Base-by-base conservation (phyloP, 92 coral and sea anemone species). In the Umimayanthus chanpuru region DNA sequence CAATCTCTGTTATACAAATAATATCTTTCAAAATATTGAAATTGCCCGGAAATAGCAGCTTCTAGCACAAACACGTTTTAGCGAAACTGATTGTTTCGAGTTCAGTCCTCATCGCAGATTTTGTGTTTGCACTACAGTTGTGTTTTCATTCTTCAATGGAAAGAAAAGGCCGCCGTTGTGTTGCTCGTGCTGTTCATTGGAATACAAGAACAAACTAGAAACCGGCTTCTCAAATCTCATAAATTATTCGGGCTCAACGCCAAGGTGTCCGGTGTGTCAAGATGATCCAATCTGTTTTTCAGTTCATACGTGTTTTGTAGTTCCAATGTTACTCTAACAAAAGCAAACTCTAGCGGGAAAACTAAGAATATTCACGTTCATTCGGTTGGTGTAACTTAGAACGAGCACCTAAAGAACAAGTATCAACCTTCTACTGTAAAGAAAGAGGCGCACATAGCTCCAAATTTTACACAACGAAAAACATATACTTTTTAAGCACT, bases 201-300 rank as follows among this genome's bases (percentile, higher is more conserved):
- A 6, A 40, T 9, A 43, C 39, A 43, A 70, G 66, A 83, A 82
- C 15, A 44, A 88, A 91, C 93, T 79, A 85, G 83, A 88, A 77
- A 79, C 90, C 11, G 87, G 77, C 53, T 77, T 61, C 93, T 91
- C 93, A 91, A 89, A 81, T 61, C 93, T 91, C 93, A 91, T 91
- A 81, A 91, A 91, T 91, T 89, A 91, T 91, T 91, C 92, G 70
- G 67, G 84, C 86, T 89, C 49, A 76, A 78, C 84, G n/a, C 71
- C 71, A 16, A 80, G 71, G 70, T 73, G 87, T 84, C 79, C 91
- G 56, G 14, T 81, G 85, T 81, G 38, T 61, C 21, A 29, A 70
- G 25, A 70, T 70, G 66, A 44, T 71, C 41, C 78, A 83, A 72
- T 83, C 77, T 83, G 87, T 83, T 72, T 41, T 83, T 83, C 66